A percentile compares a stretch with the other conserved stretches of the same genome.
Conservation (phyloP, 2,888 invertebrate genomes). For the Ectobius pallidus region DNA sequence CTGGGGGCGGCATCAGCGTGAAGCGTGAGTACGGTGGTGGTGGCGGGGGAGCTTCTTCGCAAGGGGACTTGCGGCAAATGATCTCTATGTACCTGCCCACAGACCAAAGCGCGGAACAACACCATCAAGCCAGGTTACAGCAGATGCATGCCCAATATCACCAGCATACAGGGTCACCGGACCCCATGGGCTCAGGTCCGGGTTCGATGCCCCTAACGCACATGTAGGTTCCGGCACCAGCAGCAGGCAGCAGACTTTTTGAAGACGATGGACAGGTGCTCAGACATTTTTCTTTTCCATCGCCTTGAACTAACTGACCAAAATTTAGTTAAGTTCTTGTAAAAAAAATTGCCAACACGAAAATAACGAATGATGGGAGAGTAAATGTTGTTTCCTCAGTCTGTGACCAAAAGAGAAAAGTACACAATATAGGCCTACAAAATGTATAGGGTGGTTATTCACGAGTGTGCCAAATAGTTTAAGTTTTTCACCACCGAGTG, state of each 20-base stretch:
- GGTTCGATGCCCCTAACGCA: constrained; percentile 65
- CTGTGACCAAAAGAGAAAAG: background rate
- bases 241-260: constrained; percentile 1
- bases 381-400: background rate
- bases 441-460: constrained; percentile 3
- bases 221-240: constrained; percentile 60
- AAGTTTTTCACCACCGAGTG: constrained; percentile 17
- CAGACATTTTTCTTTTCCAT: constrained; percentile 18
- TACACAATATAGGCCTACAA: background rate
- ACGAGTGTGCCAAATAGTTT: constrained; percentile 28
- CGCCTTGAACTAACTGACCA: constrained; percentile 2
- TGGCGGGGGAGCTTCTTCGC: constrained; percentile 56
- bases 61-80: constrained; percentile 72
- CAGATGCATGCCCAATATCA: constrained; percentile 50
- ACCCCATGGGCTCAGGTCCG: constrained; percentile 64
- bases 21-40: constrained; percentile 69
- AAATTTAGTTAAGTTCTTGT: background rate
- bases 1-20: constrained; percentile 56
- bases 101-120: constrained; percentile 65
- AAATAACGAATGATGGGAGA: background rate
- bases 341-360: too few relatives aligned
- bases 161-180: constrained; percentile 64
- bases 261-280: constrained; percentile 26
- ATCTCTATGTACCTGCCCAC: constrained; percentile 77
- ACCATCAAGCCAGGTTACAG: constrained; percentile 47